Evolutionary conservation across 2,797 vertebrate species (phyloP), one percentile per base, ranked within the genome.

Genomic region (Chromobotia macracanthus): DNA sequence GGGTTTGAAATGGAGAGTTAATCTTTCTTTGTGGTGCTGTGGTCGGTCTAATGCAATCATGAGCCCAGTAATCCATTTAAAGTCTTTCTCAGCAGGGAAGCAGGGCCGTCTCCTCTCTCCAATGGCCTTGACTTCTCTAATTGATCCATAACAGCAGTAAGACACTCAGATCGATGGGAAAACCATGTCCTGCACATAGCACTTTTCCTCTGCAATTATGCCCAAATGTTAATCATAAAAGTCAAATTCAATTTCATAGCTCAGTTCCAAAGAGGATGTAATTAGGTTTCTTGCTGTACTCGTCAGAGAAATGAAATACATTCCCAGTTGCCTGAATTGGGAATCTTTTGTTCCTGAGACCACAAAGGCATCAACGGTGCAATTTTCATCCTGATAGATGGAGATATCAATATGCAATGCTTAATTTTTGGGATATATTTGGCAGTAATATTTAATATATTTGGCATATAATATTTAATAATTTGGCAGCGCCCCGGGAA

Each of bases 91-190:
- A 64, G 51, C 66, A 38, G 70, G 76, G 77, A 75, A 67, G 79
- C 66, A 71, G 25, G 63, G 72, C 79, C 64, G 44, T 72, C 60
- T 80, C 75, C 75, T 80, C 61, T 82, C 80, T 73, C 46, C 19
- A 69, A 82, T 82, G 77, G 82, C 58, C 56, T 60, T 79, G 44
- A 81, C 75, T 51, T 82, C 74, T 79, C 66, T 82, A 82, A 86
- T 77, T 82, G 80, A 82, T 77, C 77, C 61, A 75, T 56, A 64
- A 71, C 67, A 28, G 50, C 70, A 82, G 61, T 60, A 44, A 83
- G 70, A 75, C 50, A 44, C 12, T 13, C 48, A 15, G 65, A 85
- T 83, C 64, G 71, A 79, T 83, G 46, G 60, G 28, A 41, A 21
- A 74, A 75, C 64, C 66, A 48, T 15, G 15, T 71, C 61, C 41